Evolutionary conservation across 2,888 invertebrate species (phyloP), one percentile per base, ranked within the genome.

Genomic region (Sesamia inferens): DNA sequence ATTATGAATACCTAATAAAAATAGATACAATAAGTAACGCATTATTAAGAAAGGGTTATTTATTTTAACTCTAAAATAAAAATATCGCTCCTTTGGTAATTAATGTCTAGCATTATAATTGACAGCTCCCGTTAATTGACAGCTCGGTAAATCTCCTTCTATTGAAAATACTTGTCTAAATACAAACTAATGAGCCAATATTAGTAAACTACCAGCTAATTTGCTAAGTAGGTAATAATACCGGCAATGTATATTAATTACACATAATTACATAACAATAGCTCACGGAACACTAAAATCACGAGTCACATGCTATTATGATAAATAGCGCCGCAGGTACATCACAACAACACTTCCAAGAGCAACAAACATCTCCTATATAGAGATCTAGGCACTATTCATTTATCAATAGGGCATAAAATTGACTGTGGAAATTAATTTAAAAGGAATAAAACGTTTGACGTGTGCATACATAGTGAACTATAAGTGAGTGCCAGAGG

Each of bases 401-500:
- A n/a, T 44, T 61, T 65, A 10, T 42, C 13, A 39, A 79, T 85
- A 85, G 68, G 70, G 81, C 47, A 66, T 61, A 76, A 39, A 83
- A 68, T 73, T 64, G 70, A 31, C 8, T 75, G 75, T 42, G 71
- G 66, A 62, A 69, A 70, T 73, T 76, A 61, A 77, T 83, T 81
- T 71, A 70, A 63, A 63, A 61, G 74, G 67, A 85, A 79, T 83
- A 79, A 77, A 79, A 69, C 61, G 55, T 77, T 83, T 85, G 80
- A 79, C 69, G 72, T 78, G 57, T 87, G 82, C 79, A 86, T 82
- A 82, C 67, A 83, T 66, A 64, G 71, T 80, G 85, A 85, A 76
- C 83, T 88, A 86, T 91, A 91, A 92, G 88, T 89, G 88, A 92
- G 88, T 86, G 93, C 94, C 91, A 78, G 84, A 86, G 91, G 94